phyloP scores from a whole-genome alignment of 2,797 vertebrate genomes.

The Heliangelus exortis region DNA sequence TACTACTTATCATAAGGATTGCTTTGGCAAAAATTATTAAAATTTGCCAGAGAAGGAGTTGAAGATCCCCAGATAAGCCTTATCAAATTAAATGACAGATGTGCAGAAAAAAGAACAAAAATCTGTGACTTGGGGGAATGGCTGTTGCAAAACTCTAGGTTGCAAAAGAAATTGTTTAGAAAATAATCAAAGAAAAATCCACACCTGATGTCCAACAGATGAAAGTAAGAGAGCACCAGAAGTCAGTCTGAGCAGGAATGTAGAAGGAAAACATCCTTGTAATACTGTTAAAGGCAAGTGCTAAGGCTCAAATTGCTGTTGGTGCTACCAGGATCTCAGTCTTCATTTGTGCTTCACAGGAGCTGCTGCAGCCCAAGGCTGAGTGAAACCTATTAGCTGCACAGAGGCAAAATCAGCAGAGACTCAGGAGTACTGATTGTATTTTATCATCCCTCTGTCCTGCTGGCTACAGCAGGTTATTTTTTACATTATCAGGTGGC shows the following conservation, averaged over 20 bases:
- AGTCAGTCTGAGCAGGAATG: not conserved
- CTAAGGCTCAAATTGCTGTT: not conserved
- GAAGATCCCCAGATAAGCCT: not conserved
- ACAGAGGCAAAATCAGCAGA: not conserved
- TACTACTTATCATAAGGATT: not conserved
- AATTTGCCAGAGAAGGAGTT: not conserved
- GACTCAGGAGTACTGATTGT: not conserved
- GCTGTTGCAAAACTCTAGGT: not conserved
- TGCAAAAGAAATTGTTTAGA: not conserved
- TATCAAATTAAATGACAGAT: not conserved
- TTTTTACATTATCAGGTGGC: not conserved
- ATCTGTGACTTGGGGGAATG: not conserved
- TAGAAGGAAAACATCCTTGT: not conserved
- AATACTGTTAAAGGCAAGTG: not conserved
- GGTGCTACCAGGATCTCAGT: not conserved
- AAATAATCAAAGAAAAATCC: not conserved
- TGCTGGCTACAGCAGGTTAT: slow-evolving; percentile 20
- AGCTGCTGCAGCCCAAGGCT: not conserved
- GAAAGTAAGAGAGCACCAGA: not conserved
- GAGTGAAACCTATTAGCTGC: not conserved
- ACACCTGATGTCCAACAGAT: not conserved
- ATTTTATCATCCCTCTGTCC: slow-evolving; percentile 9
- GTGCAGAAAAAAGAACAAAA: slow-evolving; percentile 5
- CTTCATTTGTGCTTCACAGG: not conserved
- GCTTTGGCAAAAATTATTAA: not conserved